These are phyloP conservation scores for Drosophila neonasuta DNA, from an alignment of 2,888 invertebrate species.

Conservation along the genomic window DNA sequence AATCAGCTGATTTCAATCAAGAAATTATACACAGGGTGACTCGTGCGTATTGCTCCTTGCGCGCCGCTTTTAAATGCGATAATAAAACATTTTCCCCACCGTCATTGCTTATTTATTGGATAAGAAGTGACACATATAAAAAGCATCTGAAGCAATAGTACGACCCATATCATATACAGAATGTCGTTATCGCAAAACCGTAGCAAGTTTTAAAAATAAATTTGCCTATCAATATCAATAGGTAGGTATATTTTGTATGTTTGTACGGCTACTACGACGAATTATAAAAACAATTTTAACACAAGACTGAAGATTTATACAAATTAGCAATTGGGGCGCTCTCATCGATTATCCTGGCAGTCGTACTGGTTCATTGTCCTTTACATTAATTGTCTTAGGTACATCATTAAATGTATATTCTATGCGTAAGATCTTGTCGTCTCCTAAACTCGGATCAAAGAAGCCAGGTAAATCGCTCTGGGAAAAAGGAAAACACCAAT, in stretches of 20 bases:
- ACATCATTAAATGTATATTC: conserved; percentile 92
- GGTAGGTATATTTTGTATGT: conserved; percentile 13
- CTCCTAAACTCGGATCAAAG: conserved; percentile 97
- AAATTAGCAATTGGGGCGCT: conserved; percentile 34
- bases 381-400: conserved; percentile 89
- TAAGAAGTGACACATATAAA: not conserved
- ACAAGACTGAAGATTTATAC: conserved; percentile 71
- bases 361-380: conserved; percentile 90
- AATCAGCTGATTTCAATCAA: conserved; percentile 52
- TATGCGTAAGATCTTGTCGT: conserved; percentile 93
- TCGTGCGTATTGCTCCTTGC: not conserved
- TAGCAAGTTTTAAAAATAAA: conserved; percentile 5
- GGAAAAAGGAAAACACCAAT: conserved; percentile 66
- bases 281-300: conserved; percentile 64
- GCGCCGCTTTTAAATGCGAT: conserved; percentile 34
- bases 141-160: not conserved
- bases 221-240: conserved; percentile 5
- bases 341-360: conserved; percentile 83
- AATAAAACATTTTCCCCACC: not conserved
- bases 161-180: not conserved
- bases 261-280: conserved; percentile 42
- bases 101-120: conserved; percentile 5
- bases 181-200: not conserved
- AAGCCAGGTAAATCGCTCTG: conserved; percentile 98
- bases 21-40: conserved; percentile 43